Conservation (phyloP, 2,113 vertebrate genomes). For the Upupa epops region DNA sequence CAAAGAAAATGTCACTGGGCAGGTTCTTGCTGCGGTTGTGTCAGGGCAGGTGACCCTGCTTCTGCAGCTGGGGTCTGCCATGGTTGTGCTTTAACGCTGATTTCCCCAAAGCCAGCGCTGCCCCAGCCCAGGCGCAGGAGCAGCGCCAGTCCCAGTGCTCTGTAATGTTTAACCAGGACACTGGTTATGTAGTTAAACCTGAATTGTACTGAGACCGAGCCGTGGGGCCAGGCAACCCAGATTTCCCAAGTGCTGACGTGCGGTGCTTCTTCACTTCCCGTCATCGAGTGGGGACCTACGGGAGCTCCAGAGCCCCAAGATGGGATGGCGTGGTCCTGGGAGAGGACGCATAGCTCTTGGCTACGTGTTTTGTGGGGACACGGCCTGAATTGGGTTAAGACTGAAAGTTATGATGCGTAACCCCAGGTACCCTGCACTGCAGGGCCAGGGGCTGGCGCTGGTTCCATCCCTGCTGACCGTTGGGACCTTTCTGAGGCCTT, state of each 20-base stretch:
- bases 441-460: background rate
- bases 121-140: fast-evolving
- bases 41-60: fast-evolving
- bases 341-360: background rate
- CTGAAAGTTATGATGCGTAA: fast-evolving
- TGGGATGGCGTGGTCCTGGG: fast-evolving
- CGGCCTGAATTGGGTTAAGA: background rate
- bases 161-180: background rate
- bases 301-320: background rate
- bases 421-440: fast-evolving
- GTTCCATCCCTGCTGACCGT: fast-evolving
- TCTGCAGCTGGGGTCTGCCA: fast-evolving
- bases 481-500: fast-evolving
- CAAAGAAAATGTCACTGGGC: fast-evolving
- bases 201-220: background rate
- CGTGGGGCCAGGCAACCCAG: background rate
- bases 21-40: background rate
- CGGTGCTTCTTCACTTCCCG: fast-evolving
- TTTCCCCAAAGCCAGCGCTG: background rate
- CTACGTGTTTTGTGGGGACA: background rate
- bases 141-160: fast-evolving
- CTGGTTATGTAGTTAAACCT: background rate
- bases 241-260: fast-evolving
- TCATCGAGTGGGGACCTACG: background rate
- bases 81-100: background rate